A percentile compares a stretch with the other conserved stretches of the same genome.
These are phyloP conservation scores for Cygnus olor DNA, from an alignment of 2,797 vertebrate species.

Conservation along the genomic window DNA sequence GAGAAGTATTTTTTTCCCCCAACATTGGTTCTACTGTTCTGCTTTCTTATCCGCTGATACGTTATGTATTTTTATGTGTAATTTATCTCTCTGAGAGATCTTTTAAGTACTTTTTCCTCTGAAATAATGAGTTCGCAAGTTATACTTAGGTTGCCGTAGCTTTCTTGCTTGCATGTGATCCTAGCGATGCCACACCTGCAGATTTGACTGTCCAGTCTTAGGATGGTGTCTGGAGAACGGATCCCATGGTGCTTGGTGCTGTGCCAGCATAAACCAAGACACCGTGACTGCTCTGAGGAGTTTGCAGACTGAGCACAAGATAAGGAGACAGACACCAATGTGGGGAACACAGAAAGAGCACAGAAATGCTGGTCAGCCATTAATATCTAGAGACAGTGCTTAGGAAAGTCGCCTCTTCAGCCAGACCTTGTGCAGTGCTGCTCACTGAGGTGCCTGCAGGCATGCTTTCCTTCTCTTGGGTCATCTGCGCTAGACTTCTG, in stretches of 20 bases:
- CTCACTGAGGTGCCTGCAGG: neutral
- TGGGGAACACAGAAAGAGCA: neutral
- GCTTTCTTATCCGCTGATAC: neutral
- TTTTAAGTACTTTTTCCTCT: neutral
- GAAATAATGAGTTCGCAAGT: neutral
- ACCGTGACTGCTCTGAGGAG: neutral
- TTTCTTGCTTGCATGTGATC: accelerated
- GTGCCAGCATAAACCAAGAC: neutral
- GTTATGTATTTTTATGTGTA: neutral
- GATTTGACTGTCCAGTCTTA: neutral
- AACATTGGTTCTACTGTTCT: neutral
- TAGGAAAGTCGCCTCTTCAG: neutral
- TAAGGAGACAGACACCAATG: neutral
- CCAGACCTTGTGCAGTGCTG: accelerated
- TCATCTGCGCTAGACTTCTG: neutral
- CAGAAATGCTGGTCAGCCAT: neutral
- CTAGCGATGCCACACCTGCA: neutral
- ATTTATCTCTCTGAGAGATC: neutral
- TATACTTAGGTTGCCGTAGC: neutral
- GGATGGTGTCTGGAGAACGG: accelerated
- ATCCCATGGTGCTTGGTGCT: accelerated
- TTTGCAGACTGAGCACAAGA: neutral
- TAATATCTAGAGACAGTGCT: neutral
- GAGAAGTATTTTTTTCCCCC: neutral
- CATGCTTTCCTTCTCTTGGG: neutral